These are phyloP conservation scores for Podarcis lilfordi DNA, from an alignment of 2,797 vertebrate species.

Conservation along the genomic window DNA sequence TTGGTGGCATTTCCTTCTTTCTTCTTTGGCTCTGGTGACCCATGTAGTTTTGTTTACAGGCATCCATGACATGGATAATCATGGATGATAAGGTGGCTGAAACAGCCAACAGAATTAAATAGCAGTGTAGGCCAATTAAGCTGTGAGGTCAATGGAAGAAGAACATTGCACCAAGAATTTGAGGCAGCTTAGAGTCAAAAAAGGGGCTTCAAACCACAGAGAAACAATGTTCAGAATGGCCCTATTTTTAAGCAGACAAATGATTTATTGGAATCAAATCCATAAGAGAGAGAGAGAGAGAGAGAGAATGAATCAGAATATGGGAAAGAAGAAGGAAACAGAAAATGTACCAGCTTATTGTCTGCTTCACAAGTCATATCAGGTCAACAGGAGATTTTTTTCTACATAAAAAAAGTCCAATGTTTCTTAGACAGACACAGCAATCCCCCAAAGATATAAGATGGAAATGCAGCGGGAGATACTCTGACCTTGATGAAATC, in stretches of 20 bases:
- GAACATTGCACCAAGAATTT: not conserved
- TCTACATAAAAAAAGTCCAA: not conserved
- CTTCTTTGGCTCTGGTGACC: not conserved
- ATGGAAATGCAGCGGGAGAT: not conserved
- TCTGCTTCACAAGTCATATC: not conserved
- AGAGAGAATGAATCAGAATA: not conserved
- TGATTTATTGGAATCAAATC: not conserved
- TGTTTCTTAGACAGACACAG: not conserved
- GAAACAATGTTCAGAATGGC: not conserved
- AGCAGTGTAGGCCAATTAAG: not conserved
- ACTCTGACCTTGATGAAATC: not conserved
- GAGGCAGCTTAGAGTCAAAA: not conserved
- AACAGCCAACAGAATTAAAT: not conserved
- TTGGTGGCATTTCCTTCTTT: not conserved
- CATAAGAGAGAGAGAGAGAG: not conserved
- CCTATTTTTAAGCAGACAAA: not conserved
- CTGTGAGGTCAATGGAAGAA: not conserved
- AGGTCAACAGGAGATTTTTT: not conserved
- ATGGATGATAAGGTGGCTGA: not conserved
- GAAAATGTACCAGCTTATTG: not conserved
- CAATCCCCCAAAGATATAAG: not conserved
- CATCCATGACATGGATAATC: not conserved
- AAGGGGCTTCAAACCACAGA: not conserved
- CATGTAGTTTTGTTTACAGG: not conserved
- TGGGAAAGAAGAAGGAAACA: too few relatives aligned